Percentiles rank a stretch among this genome's conserved stretches.
phyloP scores from a whole-genome alignment of 2,113 vertebrate genomes.

The Hydropotes inermis region DNA sequence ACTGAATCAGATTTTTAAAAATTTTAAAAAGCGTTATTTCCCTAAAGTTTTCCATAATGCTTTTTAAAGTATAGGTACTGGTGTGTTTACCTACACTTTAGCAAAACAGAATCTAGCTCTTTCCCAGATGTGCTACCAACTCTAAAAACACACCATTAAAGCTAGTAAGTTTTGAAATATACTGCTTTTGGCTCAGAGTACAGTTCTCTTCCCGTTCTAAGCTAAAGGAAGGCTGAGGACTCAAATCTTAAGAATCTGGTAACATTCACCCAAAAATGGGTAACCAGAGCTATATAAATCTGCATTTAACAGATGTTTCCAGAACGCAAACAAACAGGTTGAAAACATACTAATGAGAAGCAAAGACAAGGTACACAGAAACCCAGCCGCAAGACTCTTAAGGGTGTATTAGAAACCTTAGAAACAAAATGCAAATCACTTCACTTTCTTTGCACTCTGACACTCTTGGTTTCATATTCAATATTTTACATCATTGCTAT shows the following conservation, averaged over 20 bases:
- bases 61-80: neutral
- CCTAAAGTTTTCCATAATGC: neutral
- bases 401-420: slow-evolving; percentile 64
- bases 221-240: slow-evolving; percentile 79
- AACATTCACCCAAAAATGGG: slow-evolving; percentile 84
- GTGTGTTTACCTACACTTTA: neutral
- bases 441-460: slow-evolving; percentile 76
- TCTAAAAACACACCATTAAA: neutral
- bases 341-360: slow-evolving; percentile 78
- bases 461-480: slow-evolving; percentile 76
- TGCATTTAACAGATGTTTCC: slow-evolving; percentile 86
- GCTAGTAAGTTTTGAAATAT: neutral
- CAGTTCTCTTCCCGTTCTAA: slow-evolving; percentile 70
- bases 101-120: neutral
- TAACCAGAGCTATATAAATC: slow-evolving; percentile 78
- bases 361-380: slow-evolving; percentile 76
- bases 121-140: neutral
- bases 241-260: slow-evolving; percentile 76
- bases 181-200: neutral
- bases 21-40: neutral
- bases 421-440: slow-evolving; percentile 78
- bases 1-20: neutral
- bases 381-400: slow-evolving; percentile 73
- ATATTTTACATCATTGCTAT: slow-evolving; percentile 74
- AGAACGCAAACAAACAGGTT: slow-evolving; percentile 83